Evolutionary conservation across 2,797 vertebrate species (phyloP), one percentile per base, ranked within the genome.

Genomic region (Cichlasoma orientale): DNA sequence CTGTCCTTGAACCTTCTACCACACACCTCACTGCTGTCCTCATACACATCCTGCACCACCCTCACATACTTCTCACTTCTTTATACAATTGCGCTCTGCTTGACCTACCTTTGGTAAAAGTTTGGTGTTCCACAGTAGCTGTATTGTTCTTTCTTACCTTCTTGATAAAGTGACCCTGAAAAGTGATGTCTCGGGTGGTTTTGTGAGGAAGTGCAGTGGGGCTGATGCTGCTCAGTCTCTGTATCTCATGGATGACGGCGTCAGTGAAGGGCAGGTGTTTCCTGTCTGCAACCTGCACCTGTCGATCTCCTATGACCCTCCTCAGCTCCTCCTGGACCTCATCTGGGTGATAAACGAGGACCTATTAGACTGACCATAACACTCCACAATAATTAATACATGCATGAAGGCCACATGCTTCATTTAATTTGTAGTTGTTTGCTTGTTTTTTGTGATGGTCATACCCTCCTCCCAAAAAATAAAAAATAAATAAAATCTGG

Each of bases 101-200:
- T 27, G 11, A 38, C 38, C 7, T 44, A 5, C 5, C 2, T 47
- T 16, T 16, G 5, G 14, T 18, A 47, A 2, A 47, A 5, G 14
- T 44, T 44, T 44, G 14, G 41, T 16, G 2, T 44, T 44, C 14
- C 41, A 33, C 14, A 16, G 14, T 6, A 44, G 14, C 5, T 44
- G 2, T 52, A 12, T 50, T 33, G 12, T 5, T 25, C n/a, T 55
- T 12, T 68, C 61, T 25, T 1, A 92, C 93, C 92, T 95, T 94
- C 27, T 90, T 78, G 3, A 95, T 94, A 27, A 92, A 92, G 82
- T 91, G 76, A 21, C 92, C 92, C 53, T 93, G 89, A 78, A 95
- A 93, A 9, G 74, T 85, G 54, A 94, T 5, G 14, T 94, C 93
- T 33, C 4, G 52, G 75, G 12, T 81, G 1, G 91, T 92, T 72